phyloP scores from a whole-genome alignment of 2,888 invertebrate species.

The Andrena dorsata region DNA sequence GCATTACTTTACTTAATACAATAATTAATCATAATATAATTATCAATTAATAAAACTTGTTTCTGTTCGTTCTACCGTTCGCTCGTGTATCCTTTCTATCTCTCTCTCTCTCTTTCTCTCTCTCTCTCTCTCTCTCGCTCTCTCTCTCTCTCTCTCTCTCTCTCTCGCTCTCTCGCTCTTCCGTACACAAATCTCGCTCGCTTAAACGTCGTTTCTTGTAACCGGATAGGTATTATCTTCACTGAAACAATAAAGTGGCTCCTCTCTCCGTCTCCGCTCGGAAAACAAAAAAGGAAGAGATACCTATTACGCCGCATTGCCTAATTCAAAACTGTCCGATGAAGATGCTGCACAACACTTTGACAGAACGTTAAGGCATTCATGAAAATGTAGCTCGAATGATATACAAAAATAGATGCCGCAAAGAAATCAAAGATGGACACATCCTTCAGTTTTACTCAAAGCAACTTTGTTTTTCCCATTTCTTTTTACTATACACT shows the following conservation, averaged over 20 bases:
- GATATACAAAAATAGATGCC: constrained; percentile 54
- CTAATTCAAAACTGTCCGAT: constrained; percentile 48
- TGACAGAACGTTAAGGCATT: constrained; percentile 60
- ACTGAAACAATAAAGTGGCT: constrained; percentile 63
- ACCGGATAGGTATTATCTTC: constrained; percentile 61
- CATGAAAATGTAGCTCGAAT: constrained; percentile 47
- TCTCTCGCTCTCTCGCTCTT: constrained; percentile 50
- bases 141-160: constrained; percentile 44
- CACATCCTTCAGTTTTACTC: constrained; percentile 38
- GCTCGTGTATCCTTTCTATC: constrained; percentile 60
- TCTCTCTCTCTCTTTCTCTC: constrained; percentile 30
- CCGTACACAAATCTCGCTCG: constrained; percentile 59
- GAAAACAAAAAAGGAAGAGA: constrained; percentile 49
- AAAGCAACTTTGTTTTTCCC: constrained; percentile 37
- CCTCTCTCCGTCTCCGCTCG: constrained; percentile 45
- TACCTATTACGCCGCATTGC: constrained; percentile 62
- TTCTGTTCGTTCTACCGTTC: constrained; percentile 73
- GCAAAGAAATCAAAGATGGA: constrained; percentile 39
- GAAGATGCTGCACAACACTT: constrained; percentile 66
- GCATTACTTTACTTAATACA: constrained; percentile 81
- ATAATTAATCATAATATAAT: constrained; percentile 82
- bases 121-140: constrained; percentile 35
- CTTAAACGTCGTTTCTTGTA: constrained; percentile 58
- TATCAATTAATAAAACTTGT: constrained; percentile 82
- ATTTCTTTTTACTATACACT: constrained; percentile 38